Base-by-base conservation (phyloP, 2,113 vertebrate species). In the Tychaedon coryphoeus region DNA sequence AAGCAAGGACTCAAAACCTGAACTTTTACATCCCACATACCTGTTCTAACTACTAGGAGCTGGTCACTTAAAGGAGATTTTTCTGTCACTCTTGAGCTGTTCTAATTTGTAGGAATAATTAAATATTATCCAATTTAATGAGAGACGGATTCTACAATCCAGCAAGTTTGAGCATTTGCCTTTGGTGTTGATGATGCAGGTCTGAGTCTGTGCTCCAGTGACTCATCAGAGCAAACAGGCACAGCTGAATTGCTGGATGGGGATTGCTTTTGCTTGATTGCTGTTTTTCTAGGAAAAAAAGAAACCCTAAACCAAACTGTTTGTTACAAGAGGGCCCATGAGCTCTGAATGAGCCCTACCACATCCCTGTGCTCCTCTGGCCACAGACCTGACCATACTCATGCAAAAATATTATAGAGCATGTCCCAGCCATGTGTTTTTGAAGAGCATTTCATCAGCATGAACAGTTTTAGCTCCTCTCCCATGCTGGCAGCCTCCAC, bases 81-180 rank as follows among this genome's bases (percentile, higher is more conserved):
- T 71, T 47, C 28, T 50, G 19, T 65, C 67, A 80, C 58, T 92
- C 64, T 51, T 86, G 34, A 92, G 54, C 57, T 87, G 43, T 93
- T 91, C 34, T 40, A 94, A 74, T 94, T 92, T 93, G 47, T 83
- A 86, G 45, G 56, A 93, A 66, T 62, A 96, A 95, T 73, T 86
- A 92, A 88, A 38, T 79, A 73, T 88, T 50, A 79, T 72, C 86
- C 70, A 85, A 66, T 42, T 94, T 66, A 83, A 79, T 73, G 66
- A 96, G 53, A 82, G 88, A 69, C 54, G 66, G 45, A 79, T 88
- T 95, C 79, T 58, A 71, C 50, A 73, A 43, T 38, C 29, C 45
- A 38, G 76, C 74, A 93, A 74, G 60, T 77, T 19, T 28, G 58
- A 86, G 50, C 67, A 54, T 54, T 88, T 1, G 51, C 40, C 90